These are phyloP conservation scores for Agapornis roseicollis DNA, from an alignment of 2,113 vertebrate genomes.

Conservation along the genomic window DNA sequence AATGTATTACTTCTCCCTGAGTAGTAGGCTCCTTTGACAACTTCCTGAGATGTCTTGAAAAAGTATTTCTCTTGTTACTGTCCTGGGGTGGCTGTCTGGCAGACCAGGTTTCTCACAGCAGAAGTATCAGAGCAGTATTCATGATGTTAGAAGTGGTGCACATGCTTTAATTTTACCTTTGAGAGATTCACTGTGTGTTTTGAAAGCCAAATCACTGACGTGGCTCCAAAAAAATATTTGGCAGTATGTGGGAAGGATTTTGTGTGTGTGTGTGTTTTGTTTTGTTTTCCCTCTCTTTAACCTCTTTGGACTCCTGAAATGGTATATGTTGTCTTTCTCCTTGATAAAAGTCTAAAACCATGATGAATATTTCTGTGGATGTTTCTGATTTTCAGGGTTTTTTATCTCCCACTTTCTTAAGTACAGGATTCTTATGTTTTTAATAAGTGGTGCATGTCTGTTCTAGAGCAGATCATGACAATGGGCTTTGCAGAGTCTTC, in stretches of 20 bases:
- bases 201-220: neutral
- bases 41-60: neutral
- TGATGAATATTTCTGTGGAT: neutral
- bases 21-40: neutral
- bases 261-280: rapidly evolving
- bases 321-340: neutral
- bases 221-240: neutral
- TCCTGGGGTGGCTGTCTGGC: neutral
- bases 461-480: neutral
- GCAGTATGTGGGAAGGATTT: neutral
- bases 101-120: neutral
- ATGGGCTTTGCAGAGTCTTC: neutral
- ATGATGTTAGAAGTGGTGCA: neutral
- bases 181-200: neutral
- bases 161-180: neutral
- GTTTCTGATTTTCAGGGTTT: neutral
- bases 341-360: neutral
- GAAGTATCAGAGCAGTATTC: neutral
- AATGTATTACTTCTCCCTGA: neutral
- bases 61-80: neutral
- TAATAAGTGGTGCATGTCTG: neutral
- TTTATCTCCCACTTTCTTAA: neutral
- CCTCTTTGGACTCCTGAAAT: neutral
- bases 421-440: neutral
- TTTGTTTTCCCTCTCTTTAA: neutral